Conservation (phyloP, 2,888 invertebrate species). For the Punctoribates punctum region DNA sequence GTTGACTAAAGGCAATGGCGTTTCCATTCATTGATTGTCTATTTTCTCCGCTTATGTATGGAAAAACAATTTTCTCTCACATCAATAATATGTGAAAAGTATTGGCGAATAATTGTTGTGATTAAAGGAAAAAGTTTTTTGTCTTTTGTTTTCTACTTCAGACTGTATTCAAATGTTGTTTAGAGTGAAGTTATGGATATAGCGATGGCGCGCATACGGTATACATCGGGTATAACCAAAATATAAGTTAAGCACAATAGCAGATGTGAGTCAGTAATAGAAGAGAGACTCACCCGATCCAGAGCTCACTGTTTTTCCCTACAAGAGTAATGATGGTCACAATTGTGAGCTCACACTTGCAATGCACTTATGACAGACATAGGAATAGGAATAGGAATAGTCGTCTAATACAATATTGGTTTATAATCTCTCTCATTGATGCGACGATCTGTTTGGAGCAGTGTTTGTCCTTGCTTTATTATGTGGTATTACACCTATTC, state of each 20-base stretch:
- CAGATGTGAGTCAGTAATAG: conserved; percentile 25
- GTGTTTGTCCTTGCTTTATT: not conserved
- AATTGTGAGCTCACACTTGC: conserved; percentile 25
- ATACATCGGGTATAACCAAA: not conserved
- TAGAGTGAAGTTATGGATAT: not conserved
- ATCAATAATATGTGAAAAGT: not conserved
- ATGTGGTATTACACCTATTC: conserved; percentile 27
- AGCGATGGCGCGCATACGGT: conserved; percentile 18
- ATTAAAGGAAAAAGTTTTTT: not conserved
- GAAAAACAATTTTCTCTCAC: not conserved
- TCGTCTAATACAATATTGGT: conserved; percentile 20
- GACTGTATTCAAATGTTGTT: not conserved
- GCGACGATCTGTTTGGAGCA: not conserved
- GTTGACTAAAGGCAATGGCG: conserved; percentile 31
- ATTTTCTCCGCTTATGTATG: not conserved
- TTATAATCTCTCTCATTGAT: conserved; percentile 31
- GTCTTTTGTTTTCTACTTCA: not conserved
- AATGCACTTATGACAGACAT: not conserved
- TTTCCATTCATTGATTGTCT: not conserved
- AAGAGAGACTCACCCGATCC: not conserved
- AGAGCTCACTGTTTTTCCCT: conserved; percentile 6
- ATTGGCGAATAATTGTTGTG: not conserved
- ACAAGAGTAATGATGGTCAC: conserved; percentile 11
- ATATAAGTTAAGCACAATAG: conserved; percentile 17
- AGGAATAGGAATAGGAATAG: not conserved